A percentile compares a stretch with the other conserved stretches of the same genome.
Evolutionary conservation across 1,140 invertebrate species (phyloP).

Genomic region (Caenorhabditis remanei): DNA sequence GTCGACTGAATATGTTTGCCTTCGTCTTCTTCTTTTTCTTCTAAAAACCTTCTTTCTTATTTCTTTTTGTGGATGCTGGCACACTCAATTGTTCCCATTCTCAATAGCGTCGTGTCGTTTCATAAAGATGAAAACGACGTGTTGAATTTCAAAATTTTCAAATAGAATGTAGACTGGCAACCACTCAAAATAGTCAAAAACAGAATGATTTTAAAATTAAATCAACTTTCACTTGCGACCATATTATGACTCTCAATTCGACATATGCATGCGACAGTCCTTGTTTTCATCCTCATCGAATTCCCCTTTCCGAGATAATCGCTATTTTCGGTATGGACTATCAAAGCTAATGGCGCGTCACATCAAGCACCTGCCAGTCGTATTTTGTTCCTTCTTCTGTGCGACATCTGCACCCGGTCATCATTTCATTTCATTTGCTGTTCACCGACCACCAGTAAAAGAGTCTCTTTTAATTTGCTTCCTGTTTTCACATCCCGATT

Average conservation of each 20-base stretch:
- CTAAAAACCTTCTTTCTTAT: background rate
- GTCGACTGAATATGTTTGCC: slow-evolving; percentile 2
- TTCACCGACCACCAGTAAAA: slow-evolving; percentile 22
- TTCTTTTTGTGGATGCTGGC: background rate
- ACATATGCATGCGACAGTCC: too few species aligned
- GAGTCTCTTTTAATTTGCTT: background rate
- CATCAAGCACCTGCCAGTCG: slow-evolving; percentile 51
- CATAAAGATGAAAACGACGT: background rate
- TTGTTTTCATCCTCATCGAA: too few species aligned
- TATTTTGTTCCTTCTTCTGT: slow-evolving; percentile 33
- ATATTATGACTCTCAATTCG: too few species aligned
- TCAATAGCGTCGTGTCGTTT: background rate
- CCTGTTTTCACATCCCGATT: background rate
- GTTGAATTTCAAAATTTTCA: slow-evolving; percentile 12
- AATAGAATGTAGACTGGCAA: background rate
- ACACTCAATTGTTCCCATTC: background rate
- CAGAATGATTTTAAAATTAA: too few species aligned
- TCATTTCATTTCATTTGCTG: slow-evolving; percentile 51
- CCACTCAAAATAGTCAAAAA: background rate
- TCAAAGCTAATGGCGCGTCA: slow-evolving; percentile 52
- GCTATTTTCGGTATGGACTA: slow-evolving; percentile 30
- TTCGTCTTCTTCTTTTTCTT: slow-evolving; percentile 8
- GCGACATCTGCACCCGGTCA: slow-evolving; percentile 54
- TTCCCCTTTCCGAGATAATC: background rate
- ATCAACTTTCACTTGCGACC: too few species aligned